A percentile compares a stretch with the other conserved stretches of the same genome.
Conservation (phyloP, 2,888 invertebrate species). For the Taphrorychus bicolor region DNA sequence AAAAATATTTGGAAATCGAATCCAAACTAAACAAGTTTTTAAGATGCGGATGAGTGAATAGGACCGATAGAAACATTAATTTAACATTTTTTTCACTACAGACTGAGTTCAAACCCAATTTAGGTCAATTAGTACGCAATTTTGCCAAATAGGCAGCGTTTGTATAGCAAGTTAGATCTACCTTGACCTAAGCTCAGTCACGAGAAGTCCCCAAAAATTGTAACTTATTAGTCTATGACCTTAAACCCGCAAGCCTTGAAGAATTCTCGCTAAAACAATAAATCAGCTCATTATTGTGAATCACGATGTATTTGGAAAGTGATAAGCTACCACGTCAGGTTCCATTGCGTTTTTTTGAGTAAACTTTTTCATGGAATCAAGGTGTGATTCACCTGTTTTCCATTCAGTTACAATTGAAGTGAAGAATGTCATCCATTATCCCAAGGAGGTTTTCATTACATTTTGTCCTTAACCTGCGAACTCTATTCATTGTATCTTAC, state of each 20-base stretch:
- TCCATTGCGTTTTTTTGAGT: not conserved
- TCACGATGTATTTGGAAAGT: not conserved
- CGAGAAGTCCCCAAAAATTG: not conserved
- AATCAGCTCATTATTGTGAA: not conserved
- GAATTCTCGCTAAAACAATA: not conserved
- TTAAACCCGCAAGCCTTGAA: not conserved
- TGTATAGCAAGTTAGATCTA: not conserved
- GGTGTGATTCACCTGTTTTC: not conserved
- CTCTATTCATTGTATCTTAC: not conserved
- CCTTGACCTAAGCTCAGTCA: not conserved
- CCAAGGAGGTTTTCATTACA: too few species aligned
- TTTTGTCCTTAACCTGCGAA: not conserved
- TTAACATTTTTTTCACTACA: too few species aligned
- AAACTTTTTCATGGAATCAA: not conserved
- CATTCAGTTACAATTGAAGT: not conserved
- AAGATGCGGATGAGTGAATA: too few species aligned
- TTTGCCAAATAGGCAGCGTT: not conserved
- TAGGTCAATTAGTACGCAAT: too few species aligned
- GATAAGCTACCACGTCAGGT: not conserved
- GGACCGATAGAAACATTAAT: too few species aligned
- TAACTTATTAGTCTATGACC: not conserved
- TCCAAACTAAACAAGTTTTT: not conserved
- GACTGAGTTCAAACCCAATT: too few species aligned
- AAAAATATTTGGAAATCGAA: not conserved
- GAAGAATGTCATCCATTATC: too few species aligned